Conservation (phyloP, 2,888 invertebrate genomes). For the Drosophila meridionalis region DNA sequence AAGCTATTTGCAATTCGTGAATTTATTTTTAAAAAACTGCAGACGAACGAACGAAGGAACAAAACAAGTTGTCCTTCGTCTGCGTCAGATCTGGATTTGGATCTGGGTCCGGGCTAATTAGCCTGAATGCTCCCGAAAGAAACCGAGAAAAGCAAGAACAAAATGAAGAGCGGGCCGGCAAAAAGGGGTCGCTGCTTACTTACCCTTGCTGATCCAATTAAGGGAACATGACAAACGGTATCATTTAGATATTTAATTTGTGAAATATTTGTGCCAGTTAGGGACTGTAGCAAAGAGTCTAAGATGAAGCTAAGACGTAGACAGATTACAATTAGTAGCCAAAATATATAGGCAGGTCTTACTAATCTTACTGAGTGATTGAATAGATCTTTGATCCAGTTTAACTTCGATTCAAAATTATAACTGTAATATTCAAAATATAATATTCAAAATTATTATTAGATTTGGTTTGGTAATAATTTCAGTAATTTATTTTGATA, state of each 20-base stretch:
- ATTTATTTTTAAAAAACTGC: slow-evolving; percentile 64
- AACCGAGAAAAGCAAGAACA: neutral
- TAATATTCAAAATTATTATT: no score
- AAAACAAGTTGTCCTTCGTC: slow-evolving; percentile 23
- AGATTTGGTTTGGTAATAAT: no score
- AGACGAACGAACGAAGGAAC: slow-evolving; percentile 1
- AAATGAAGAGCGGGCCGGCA: slow-evolving; percentile 11
- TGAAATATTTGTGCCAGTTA: slow-evolving; percentile 13
- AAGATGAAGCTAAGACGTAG: neutral
- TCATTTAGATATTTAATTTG: slow-evolving; percentile 37
- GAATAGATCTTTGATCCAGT: no score
- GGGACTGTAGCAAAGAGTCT: neutral
- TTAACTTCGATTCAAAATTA: no score
- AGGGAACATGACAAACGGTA: slow-evolving; percentile 32
- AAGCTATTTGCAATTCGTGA: slow-evolving; percentile 77
- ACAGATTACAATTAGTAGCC: neutral
- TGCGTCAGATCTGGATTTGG: slow-evolving; percentile 53
- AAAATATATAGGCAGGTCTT: neutral
- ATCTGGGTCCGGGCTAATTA: slow-evolving; percentile 73
- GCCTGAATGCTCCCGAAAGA: slow-evolving; percentile 65
- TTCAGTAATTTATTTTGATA: no score
- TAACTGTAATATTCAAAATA: no score
- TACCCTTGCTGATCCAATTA: slow-evolving; percentile 57
- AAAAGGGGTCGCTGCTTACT: slow-evolving; percentile 42
- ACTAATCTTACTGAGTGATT: neutral